Conservation (phyloP, 1,140 invertebrate genomes). For the Nasonia vitripennis region DNA sequence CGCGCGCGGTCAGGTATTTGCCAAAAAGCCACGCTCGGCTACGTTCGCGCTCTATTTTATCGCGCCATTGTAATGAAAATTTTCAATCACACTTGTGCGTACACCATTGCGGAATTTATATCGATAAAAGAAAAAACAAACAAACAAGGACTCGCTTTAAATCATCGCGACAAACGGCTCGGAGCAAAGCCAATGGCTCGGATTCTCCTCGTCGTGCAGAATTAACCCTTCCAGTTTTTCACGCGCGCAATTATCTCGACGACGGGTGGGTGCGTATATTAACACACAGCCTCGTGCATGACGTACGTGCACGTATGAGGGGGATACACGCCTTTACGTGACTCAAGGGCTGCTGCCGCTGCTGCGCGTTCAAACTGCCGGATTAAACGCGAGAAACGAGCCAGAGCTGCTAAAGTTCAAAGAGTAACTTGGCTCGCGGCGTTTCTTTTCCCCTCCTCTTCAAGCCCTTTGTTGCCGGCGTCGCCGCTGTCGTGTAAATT, state of each 20-base stretch:
- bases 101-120: no score
- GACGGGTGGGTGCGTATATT: neutral
- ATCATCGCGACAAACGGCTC: neutral
- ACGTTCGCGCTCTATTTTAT: neutral
- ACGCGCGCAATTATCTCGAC: constrained; percentile 34
- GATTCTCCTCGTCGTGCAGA: neutral
- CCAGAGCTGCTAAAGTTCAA: constrained; percentile 11
- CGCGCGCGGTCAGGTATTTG: neutral
- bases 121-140: neutral
- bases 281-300: constrained; percentile 20
- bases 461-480: no score
- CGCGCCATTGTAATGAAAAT: neutral
- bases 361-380: neutral
- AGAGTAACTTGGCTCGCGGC: constrained; percentile 25
- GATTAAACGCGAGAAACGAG: constrained; percentile 43
- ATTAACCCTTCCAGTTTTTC: constrained; percentile 33
- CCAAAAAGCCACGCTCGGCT: neutral
- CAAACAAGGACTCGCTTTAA: neutral
- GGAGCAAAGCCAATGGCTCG: neutral
- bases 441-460: neutral
- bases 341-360: neutral
- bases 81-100: neutral
- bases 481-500: neutral
- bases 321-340: constrained; percentile 29
- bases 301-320: constrained; percentile 19